Evolutionary conservation across 2,888 invertebrate species (phyloP).

Genomic region (Pharmacophagus antenor): DNA sequence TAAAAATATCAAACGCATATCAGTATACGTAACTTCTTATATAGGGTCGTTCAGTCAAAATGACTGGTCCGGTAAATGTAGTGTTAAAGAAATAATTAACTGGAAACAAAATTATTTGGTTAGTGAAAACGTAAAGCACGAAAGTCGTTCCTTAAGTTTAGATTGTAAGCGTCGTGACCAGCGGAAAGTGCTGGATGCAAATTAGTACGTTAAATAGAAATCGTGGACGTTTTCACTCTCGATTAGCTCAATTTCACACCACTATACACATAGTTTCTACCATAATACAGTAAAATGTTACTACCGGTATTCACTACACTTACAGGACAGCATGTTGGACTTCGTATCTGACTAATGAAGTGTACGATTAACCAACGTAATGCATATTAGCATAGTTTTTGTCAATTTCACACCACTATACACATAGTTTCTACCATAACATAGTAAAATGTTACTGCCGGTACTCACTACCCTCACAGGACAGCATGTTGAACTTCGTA

Average conservation of each 20-base stretch:
- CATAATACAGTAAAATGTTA: background rate
- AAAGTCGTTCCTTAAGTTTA: conserved; percentile 5
- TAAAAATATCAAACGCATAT: too few relatives aligned
- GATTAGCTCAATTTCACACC: conserved; percentile 2
- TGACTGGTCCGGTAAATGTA: too few relatives aligned
- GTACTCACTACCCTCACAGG: background rate
- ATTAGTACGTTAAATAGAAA: conserved; percentile 28
- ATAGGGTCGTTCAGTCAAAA: too few relatives aligned
- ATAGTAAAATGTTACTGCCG: background rate
- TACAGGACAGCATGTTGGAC: too few relatives aligned
- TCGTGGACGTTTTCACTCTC: conserved; percentile 26
- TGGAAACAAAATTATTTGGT: too few relatives aligned
- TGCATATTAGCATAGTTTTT: too few relatives aligned
- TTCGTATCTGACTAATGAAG: too few relatives aligned
- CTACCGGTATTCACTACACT: background rate
- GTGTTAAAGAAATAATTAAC: too few relatives aligned
- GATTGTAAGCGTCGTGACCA: conserved; percentile 22
- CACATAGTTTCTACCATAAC: conserved; percentile 6
- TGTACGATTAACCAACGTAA: too few relatives aligned
- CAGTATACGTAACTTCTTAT: too few relatives aligned
- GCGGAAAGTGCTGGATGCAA: conserved; percentile 18
- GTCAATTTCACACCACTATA: conserved; percentile 5
- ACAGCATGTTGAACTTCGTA: too few relatives aligned
- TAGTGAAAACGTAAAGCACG: background rate
- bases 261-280: conserved; percentile 9